Base-by-base conservation (phyloP, 2,888 invertebrate species). In the Corythucha ciliata region DNA sequence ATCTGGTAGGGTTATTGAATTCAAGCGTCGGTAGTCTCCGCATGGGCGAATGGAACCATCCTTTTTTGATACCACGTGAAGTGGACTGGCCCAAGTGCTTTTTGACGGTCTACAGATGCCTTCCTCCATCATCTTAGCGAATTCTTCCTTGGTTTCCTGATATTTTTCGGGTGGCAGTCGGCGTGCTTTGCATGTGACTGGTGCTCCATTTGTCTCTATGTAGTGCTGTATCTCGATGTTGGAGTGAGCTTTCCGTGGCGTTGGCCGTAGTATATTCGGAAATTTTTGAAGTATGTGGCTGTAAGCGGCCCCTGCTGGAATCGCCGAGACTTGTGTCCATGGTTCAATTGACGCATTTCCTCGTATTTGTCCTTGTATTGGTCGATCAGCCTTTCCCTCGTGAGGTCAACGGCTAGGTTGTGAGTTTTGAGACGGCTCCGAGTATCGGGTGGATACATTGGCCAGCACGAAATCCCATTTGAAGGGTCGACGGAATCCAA, bases 51-150 rank as follows among this genome's bases (percentile, higher is more conserved):
- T 60, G 65, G 3, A 60, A 58, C 0, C 66, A 67, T n/a, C 57
- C 32, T 56, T 41, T 37, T 65, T 63, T 10, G 57, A 57, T 3
- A 60, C 62, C 41, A 63, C 22, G 42, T 62, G 61, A 3, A 63
- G 59, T 16, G 62, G 61, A 10, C 45, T 61, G 54, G 66, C 56
- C 65, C 65, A 67, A n/a, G 61, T 58, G 29, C 63, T 67, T 5
- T 63, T 64, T 0, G 68, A 70, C 0, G 67, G 69, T 3, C 68
- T 59, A 27, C 67, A 67, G 12, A 70, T 68, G 0, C 68, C 70
- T 21, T 61, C 55, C 21, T 69, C 62, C 6, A n/a, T 54, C 65
- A 69, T 63, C 0, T 36, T 3, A 3, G 55, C 33, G 55, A 68
- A 67, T 51, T 68, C 65, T 4, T 59, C 52, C 51, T 64, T 64